Evolutionary conservation across 2,888 invertebrate species (phyloP), one percentile per base, ranked within the genome.

Genomic region (Nebria brevicollis): DNA sequence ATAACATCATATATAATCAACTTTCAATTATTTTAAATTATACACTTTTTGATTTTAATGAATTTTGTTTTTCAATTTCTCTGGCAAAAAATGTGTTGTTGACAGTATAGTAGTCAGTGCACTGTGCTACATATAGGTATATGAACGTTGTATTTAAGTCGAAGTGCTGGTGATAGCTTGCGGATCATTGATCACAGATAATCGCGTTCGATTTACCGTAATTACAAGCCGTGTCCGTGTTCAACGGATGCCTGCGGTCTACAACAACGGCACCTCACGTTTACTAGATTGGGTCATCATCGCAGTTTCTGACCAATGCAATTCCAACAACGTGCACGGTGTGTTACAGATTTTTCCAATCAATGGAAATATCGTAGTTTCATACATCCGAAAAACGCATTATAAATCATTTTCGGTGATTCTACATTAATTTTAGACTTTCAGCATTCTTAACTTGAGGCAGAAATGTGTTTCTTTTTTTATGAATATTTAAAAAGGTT

Each of bases 151-250:
- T 68, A 66, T 42, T 66, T 77, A 66, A 43, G 77, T 77, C 66
- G 68, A 41, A 11, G 11, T 66, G 80, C 81, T 81, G 77, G 80
- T 85, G 84, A 86, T 87, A 86, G 86, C 87, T 86, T 87, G 86
- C 87, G 87, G 87, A 86, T 86, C 88, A 88, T 88, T 88, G 88
- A 88, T 88, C 86, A 87, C 87, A 88, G 87, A 88, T 88, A 88
- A 88, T 87, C 86, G 80, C 80, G 87, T 87, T 87, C 88, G 88
- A 88, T 88, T 87, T 87, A 87, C 86, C 84, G 85, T 88, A 88
- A 88, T 88, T 88, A 88, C 87, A 88, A 87, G 88, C 87, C 87
- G 86, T 72, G 79, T 74, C 68, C 76, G 42, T 73, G 83, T 84
- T 85, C 87, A 87, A 87, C 88, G 88, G 88, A 88, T 88, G 87